Base-by-base conservation (phyloP, 2,113 vertebrate species). In the Macroglossus sobrinus region DNA sequence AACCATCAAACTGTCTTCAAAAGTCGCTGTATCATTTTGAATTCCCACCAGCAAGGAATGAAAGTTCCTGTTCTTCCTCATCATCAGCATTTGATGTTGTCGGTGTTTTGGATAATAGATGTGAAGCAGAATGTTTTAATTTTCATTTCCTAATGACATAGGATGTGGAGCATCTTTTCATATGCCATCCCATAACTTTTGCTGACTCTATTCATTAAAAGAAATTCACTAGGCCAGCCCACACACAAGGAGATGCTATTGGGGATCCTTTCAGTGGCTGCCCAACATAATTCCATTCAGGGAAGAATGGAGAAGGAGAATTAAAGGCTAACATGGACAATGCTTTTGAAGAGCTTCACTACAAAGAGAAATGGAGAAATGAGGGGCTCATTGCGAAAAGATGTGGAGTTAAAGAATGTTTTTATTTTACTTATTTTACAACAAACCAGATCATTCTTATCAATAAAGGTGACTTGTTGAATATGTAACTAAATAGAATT, bases 341-440 rank as follows among this genome's bases (percentile, higher is more conserved):
- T 38, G 33, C 64, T 91, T 68, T 78, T 53, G 45, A 84, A 53
- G 26, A 80, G 30, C 72, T 84, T 82, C 85, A 35, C 35, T 82
- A 11, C 69, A 35, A 79, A 86, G 33, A 90, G 35, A 93, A 95
- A 79, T 35, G 81, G 75, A 63, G 24, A 93, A 95, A 82, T 59
- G 26, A 72, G 15, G 24, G 30, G 10, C 55, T 89, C 19, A 4
- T 55, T 91, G 30, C 28, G 55, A 64, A 85, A 90, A n/a, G 19
- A 45, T 61, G 21, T 61, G 2, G 40, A 66, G 11, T 89, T 79
- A 74, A 82, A 85, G 35, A 72, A 92, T 85, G 53, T 84, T 93
- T 66, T 45, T 33, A 53, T 38, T 69, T 68, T 80, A 55, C 88
- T 92, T 79, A 55, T 80, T 94, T 89, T 90, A 50, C 4, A 86